These are phyloP conservation scores for Catocala fraxini DNA, from an alignment of 2,888 invertebrate genomes.

Conservation along the genomic window DNA sequence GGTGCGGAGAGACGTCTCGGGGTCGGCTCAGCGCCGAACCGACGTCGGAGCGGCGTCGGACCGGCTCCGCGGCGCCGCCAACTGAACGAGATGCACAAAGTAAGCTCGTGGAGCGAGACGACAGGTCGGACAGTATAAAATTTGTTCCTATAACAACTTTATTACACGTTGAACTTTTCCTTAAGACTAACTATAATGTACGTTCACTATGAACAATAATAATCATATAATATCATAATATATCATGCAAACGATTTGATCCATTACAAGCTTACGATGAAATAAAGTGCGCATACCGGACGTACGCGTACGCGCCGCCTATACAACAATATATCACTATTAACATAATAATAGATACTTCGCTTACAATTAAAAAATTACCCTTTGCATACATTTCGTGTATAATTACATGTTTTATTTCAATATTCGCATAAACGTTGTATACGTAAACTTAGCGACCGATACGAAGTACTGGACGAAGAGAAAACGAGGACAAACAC, in stretches of 20 bases:
- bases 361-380: constrained; percentile 62
- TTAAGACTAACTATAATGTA: constrained; percentile 48
- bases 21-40: too few relatives aligned
- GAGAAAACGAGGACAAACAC: constrained; percentile 53
- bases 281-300: constrained; percentile 52
- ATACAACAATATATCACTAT: constrained; percentile 57
- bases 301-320: constrained; percentile 38
- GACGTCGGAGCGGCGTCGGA: not conserved
- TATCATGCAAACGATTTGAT: constrained; percentile 67
- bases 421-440: constrained; percentile 41
- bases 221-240: constrained; percentile 35
- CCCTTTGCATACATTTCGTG: constrained; percentile 65
- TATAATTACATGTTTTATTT: constrained; percentile 53
- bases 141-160: constrained; percentile 71
- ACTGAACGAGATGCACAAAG: constrained; percentile 50
- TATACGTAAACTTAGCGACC: constrained; percentile 33
- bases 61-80: constrained; percentile 3
- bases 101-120: constrained; percentile 63
- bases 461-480: constrained; percentile 58
- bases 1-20: constrained; percentile 27
- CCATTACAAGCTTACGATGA: constrained; percentile 66
- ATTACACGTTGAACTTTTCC: constrained; percentile 54
- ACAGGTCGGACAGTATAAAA: constrained; percentile 70
- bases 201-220: constrained; percentile 56
- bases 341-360: constrained; percentile 55